These are phyloP conservation scores for Rhamnusium bicolor DNA, from an alignment of 2,888 invertebrate species.

Conservation along the genomic window DNA sequence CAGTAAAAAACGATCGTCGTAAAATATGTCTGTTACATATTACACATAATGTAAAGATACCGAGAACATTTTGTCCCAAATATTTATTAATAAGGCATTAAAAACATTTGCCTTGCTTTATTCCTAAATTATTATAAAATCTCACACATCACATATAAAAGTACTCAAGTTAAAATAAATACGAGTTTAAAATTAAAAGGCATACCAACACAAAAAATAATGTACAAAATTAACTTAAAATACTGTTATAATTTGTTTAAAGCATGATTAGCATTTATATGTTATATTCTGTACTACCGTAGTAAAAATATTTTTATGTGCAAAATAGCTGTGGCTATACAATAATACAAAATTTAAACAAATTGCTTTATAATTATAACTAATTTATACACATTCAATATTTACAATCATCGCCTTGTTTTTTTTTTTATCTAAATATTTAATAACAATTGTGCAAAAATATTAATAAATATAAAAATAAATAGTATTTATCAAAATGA, in stretches of 20 bases:
- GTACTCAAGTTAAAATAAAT: conserved; percentile 49
- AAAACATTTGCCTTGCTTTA: conserved; percentile 33
- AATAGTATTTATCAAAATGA: conserved; percentile 29
- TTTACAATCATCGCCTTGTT: conserved; percentile 44
- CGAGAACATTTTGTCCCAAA: conserved; percentile 15
- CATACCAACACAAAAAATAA: conserved; percentile 39
- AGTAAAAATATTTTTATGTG: conserved; percentile 57
- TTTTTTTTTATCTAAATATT: conserved; percentile 43
- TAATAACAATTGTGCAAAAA: conserved; percentile 46
- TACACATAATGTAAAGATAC: conserved; percentile 35
- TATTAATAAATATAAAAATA: conserved; percentile 45
- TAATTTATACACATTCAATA: conserved; percentile 45
- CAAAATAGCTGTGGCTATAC: conserved; percentile 54
- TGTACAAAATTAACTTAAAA: conserved; percentile 47
- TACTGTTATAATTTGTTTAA: conserved; percentile 46
- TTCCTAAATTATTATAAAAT: conserved; percentile 40
- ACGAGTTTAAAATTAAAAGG: conserved; percentile 42
- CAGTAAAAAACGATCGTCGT: conserved; percentile 60
- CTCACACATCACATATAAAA: conserved; percentile 57
- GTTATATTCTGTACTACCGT: conserved; percentile 59
- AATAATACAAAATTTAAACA: conserved; percentile 57
- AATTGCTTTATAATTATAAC: conserved; percentile 40
- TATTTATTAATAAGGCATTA: conserved; percentile 43
- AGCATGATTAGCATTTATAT: conserved; percentile 39
- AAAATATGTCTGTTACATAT: conserved; percentile 56